Conservation (phyloP, 2,113 vertebrate species). For the Pipra filicauda region DNA sequence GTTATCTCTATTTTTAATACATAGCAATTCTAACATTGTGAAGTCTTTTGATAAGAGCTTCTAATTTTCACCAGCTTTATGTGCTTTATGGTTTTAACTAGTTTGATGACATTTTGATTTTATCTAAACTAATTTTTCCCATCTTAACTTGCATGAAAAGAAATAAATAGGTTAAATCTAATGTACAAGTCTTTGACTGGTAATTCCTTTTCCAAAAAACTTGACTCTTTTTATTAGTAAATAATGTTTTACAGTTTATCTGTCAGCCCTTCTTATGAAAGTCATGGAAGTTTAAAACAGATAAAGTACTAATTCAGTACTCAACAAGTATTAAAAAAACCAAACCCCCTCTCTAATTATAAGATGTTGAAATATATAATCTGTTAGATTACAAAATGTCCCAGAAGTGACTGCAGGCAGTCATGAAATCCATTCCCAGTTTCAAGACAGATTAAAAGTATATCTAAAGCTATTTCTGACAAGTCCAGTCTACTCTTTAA, state of each 20-base stretch:
- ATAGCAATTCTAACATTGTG: neutral
- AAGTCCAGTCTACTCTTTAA: neutral
- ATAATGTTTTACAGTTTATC: neutral
- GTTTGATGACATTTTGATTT: neutral
- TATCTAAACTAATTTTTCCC: neutral
- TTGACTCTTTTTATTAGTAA: neutral
- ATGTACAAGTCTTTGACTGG: neutral
- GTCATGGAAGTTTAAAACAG: neutral
- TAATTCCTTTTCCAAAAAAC: neutral
- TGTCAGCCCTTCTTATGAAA: neutral
- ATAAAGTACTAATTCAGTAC: neutral
- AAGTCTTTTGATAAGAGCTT: neutral
- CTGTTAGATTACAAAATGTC: neutral
- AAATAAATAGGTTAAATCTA: neutral
- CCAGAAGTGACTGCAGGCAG: neutral
- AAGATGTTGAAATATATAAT: neutral
- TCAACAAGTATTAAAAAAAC: neutral
- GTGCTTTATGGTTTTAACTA: neutral
- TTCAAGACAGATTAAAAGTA: neutral
- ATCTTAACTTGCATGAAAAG: neutral
- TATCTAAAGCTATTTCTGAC: neutral
- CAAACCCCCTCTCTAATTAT: rapidly evolving
- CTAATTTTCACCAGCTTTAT: neutral
- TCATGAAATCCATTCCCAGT: neutral
- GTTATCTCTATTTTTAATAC: neutral